Conservation (phyloP, 2,888 invertebrate genomes). For the Flexamia atlantica region DNA sequence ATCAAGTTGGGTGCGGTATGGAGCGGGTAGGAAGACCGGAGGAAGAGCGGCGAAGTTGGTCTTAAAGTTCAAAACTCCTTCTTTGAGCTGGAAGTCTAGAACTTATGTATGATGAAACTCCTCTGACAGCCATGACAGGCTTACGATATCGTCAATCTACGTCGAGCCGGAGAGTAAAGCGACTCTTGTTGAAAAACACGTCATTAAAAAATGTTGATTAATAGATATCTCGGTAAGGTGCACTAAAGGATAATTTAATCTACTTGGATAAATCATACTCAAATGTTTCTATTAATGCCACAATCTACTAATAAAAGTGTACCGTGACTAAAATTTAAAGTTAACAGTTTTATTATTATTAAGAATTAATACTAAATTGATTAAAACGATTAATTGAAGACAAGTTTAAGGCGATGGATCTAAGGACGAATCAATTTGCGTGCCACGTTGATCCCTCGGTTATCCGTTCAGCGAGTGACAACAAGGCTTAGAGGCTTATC, state of each 20-base stretch:
- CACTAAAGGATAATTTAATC: no score
- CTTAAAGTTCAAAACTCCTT: slow-evolving; percentile 29
- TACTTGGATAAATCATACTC: no score
- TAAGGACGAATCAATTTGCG: slow-evolving; percentile 2
- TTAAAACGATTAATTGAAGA: no score
- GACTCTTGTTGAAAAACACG: no score
- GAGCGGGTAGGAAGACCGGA: background rate
- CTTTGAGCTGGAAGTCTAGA: slow-evolving; percentile 23
- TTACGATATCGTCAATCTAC: slow-evolving; percentile 3
- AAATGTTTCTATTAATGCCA: no score
- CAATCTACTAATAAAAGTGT: no score
- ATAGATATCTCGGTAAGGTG: no score
- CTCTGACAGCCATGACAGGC: slow-evolving; percentile 12
- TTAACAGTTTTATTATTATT: no score
- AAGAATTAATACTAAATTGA: no score
- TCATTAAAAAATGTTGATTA: no score
- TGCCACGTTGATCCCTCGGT: background rate
- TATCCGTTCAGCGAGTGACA: background rate
- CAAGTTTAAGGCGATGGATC: background rate
- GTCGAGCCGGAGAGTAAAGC: background rate
- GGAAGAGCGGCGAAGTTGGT: slow-evolving; percentile 25
- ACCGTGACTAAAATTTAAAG: no score
- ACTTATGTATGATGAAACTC: slow-evolving; percentile 30
- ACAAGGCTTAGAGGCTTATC: background rate
- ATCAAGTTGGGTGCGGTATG: background rate